Conservation (phyloP, 2,113 vertebrate species). For the Ceratotherium simum region DNA sequence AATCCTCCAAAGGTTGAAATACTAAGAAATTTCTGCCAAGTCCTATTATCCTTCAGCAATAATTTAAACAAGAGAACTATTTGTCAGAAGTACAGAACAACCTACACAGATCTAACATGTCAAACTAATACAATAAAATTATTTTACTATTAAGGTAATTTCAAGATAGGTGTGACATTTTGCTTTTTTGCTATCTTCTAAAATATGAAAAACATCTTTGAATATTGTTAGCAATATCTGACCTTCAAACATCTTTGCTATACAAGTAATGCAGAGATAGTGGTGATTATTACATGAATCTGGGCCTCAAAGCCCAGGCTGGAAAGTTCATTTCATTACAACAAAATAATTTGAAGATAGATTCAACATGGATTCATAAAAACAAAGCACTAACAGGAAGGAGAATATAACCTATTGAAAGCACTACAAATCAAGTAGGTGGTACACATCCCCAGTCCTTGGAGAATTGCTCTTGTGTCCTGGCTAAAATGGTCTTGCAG, state of each 20-base stretch:
- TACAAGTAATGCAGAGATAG: background rate
- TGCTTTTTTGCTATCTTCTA: constrained; percentile 35
- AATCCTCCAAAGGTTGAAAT: constrained; percentile 48
- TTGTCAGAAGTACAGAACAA: constrained; percentile 66
- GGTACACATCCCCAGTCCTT: background rate
- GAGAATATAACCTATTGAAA: background rate
- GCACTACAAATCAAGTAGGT: background rate
- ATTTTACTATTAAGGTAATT: constrained; percentile 61
- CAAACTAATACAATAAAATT: constrained; percentile 53
- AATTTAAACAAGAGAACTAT: constrained; percentile 57
- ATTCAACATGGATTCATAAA: background rate
- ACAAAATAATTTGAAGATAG: background rate
- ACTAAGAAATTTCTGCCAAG: constrained; percentile 31
- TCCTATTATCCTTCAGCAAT: background rate
- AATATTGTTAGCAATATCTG: background rate
- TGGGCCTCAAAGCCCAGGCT: background rate
- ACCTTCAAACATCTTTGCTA: background rate
- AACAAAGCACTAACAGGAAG: background rate
- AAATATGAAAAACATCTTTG: background rate
- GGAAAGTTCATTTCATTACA: constrained; percentile 18
- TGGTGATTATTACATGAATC: background rate
- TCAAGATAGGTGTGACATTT: constrained; percentile 20
- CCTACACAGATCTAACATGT: constrained; percentile 13
- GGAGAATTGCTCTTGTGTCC: background rate
- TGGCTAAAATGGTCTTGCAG: constrained; percentile 31